Evolutionary conservation across 2,888 invertebrate genomes (phyloP), one percentile per base, ranked within the genome.

Genomic region (Pemphredon lugubris): DNA sequence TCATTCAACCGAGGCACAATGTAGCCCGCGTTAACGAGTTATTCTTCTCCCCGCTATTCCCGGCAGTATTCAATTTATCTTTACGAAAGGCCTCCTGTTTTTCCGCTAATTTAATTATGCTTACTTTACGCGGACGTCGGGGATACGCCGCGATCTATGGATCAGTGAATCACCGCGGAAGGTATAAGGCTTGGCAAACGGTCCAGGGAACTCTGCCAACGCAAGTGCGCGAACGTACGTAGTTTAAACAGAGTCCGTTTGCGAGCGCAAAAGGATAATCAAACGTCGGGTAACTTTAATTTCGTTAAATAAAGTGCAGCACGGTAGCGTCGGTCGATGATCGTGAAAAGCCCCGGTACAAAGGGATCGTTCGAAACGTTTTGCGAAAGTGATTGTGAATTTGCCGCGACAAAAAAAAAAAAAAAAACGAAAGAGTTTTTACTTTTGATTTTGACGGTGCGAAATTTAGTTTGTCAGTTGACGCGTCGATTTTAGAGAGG

Each of bases 211-310:
- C 11, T 7, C 4, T n/a, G 34, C 11, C 9, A 34, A 34, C 9
- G 34, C 11, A 34, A n/a, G 34, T 48, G 48, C 30, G 42, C 54
- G 20, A 44, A 21, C 14, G 44, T 54, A 32, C 66, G 61, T 71
- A 71, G 63, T 67, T 39, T 55, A 44, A 47, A 54, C 77, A 73
- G n/a, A 78, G 78, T 66, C 78, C 78, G 80, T 77, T 79, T 68
- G 72, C 64, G 68, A 59, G 59, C 66, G 47, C 61, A 70, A 65
- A 61, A 69, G 77, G 68, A 73, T 83, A 81, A 81, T 81, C 83
- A 81, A 83, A 83, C 82, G 78, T 76, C 59, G 81, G 79, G 78
- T 81, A 83, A 83, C 81, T 80, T 82, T 83, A 81, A 83, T 87
- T 83, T 81, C 82, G 79, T 84, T 86, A 83, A 76, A 26, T 7